These are phyloP conservation scores for Allolobophora icterica DNA, from an alignment of 2,888 invertebrate genomes.

Conservation along the genomic window DNA sequence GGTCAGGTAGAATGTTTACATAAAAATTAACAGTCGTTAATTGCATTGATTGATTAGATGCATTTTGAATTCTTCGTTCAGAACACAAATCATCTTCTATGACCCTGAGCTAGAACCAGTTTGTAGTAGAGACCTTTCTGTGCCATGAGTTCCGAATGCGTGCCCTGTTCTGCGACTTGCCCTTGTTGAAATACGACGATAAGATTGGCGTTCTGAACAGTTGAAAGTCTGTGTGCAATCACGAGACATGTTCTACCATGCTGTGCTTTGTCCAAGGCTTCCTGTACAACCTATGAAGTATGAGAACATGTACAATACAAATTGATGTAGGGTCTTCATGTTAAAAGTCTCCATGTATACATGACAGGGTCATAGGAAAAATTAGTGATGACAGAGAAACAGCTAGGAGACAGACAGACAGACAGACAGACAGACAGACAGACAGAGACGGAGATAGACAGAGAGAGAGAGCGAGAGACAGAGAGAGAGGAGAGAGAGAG, in stretches of 20 bases:
- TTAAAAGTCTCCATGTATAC: not conserved
- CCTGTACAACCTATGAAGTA: slow-evolving; percentile 78
- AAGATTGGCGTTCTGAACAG: slow-evolving; percentile 79
- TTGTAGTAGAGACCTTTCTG: slow-evolving; percentile 58
- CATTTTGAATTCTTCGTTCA: not conserved
- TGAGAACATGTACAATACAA: too few species aligned
- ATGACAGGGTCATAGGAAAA: not conserved
- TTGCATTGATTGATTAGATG: not conserved
- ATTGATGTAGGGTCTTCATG: not conserved
- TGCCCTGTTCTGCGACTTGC: slow-evolving; percentile 58
- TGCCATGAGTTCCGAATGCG: slow-evolving; percentile 53
- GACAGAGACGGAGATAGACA: too few species aligned
- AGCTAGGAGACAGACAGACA: too few species aligned
- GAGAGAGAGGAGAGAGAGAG: too few species aligned
- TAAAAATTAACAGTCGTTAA: too few species aligned
- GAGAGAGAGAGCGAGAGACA: too few species aligned
- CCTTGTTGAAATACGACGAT: slow-evolving; percentile 65
- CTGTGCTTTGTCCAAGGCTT: slow-evolving; percentile 82
- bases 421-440: too few species aligned
- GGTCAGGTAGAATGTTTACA: not conserved
- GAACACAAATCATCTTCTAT: not conserved
- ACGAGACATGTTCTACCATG: slow-evolving; percentile 81
- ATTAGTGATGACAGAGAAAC: too few species aligned
- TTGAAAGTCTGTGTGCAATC: slow-evolving; percentile 84
- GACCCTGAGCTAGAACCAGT: slow-evolving; percentile 53